Evolutionary conservation across 2,113 vertebrate genomes (phyloP).

Genomic region (Sylvietta virens): DNA sequence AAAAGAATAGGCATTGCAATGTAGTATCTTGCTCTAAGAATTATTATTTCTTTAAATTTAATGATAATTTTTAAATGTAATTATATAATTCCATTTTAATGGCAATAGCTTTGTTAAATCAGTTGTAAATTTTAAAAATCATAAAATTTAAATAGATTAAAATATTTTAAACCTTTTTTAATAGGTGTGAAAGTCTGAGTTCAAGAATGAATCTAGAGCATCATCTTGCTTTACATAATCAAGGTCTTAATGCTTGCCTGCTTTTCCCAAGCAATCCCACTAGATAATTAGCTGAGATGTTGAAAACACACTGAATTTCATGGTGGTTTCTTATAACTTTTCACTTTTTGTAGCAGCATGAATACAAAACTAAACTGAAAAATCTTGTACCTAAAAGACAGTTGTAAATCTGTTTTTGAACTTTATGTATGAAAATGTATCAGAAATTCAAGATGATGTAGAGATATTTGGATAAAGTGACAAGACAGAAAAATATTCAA

Average conservation of each 20-base stretch:
- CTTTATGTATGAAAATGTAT: neutral
- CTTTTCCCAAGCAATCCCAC: neutral
- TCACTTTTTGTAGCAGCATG: neutral
- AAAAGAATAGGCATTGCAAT: neutral
- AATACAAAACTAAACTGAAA: neutral
- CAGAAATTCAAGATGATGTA: neutral
- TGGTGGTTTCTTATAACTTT: neutral
- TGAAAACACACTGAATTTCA: neutral
- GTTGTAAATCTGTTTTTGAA: neutral
- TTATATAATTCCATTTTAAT: neutral
- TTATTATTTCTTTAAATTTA: neutral
- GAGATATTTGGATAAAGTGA: neutral
- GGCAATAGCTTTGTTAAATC: neutral
- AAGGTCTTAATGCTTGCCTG: neutral
- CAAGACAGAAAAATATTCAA: neutral
- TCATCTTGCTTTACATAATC: neutral
- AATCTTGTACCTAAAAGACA: neutral
- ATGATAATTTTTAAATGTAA: too few relatives aligned
- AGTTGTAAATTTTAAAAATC: neutral
- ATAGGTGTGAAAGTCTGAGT: neutral
- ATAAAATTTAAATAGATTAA: neutral
- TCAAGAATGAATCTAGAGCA: neutral
- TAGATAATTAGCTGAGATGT: neutral
- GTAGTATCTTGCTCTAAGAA: neutral
- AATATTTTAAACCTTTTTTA: neutral